Evolutionary conservation across 2,888 invertebrate species (phyloP).

Genomic region (Steinernema hermaphroditum): DNA sequence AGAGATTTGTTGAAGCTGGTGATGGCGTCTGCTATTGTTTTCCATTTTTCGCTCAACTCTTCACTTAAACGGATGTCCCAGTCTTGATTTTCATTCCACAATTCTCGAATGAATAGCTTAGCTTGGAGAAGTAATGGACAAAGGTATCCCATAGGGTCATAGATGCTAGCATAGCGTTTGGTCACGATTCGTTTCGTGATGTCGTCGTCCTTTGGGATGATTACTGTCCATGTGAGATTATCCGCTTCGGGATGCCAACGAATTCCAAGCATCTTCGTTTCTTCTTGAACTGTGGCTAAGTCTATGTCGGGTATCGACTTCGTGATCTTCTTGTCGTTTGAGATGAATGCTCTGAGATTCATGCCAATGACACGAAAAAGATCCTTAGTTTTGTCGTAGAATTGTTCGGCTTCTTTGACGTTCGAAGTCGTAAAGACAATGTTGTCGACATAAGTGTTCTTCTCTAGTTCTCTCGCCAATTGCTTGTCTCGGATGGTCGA

Average conservation of each 20-base stretch:
- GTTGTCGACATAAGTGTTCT: conserved; percentile 33
- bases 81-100: conserved; percentile 32
- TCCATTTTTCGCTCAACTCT: conserved; percentile 5
- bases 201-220: background rate
- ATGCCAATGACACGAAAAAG: conserved; percentile 29
- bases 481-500: background rate
- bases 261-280: conserved; percentile 31
- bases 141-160: conserved; percentile 39
- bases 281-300: background rate
- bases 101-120: conserved; percentile 37
- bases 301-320: conserved; percentile 19
- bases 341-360: conserved; percentile 41
- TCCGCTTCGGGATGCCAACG: conserved; percentile 32
- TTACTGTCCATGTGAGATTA: background rate
- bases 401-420: background rate
- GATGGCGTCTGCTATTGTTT: background rate
- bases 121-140: conserved; percentile 32
- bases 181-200: conserved; percentile 35
- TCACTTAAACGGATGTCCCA: conserved; percentile 34
- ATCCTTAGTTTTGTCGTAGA: conserved; percentile 7
- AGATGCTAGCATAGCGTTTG: conserved; percentile 31
- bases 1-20: too few relatives aligned
- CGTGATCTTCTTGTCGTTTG: conserved; percentile 22
- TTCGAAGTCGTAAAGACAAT: background rate
- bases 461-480: background rate